These are phyloP conservation scores for Anoncus sp. DNA, from an alignment of 2,888 invertebrate species.

Conservation along the genomic window DNA sequence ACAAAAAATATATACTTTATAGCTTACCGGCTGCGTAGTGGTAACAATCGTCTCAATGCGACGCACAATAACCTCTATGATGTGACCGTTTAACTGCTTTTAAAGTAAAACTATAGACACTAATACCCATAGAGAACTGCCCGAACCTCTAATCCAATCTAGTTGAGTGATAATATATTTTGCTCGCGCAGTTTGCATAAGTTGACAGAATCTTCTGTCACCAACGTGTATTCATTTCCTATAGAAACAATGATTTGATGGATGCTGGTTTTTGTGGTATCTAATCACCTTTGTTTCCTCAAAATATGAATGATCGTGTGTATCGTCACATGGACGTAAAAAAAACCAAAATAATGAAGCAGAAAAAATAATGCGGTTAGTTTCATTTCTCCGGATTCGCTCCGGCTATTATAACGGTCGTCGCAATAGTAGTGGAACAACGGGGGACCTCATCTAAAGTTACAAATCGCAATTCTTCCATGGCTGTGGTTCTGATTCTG, in stretches of 20 bases:
- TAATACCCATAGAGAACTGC: not conserved
- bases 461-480: slow-evolving; percentile 83
- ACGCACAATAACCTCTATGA: not conserved
- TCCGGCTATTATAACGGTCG: slow-evolving; percentile 37
- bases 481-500: slow-evolving; percentile 82
- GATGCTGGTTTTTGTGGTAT: not conserved
- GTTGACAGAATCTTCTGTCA: not conserved
- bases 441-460: slow-evolving; percentile 82
- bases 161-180: not conserved
- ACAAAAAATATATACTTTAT: not conserved
- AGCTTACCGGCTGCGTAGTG: not conserved
- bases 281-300: not conserved
- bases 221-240: not conserved
- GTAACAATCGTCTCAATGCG: not conserved
- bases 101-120: not conserved
- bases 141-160: not conserved
- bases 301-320: not conserved
- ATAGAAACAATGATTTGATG: not conserved
- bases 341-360: slow-evolving; percentile 21
- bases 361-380: slow-evolving; percentile 39
- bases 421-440: slow-evolving; percentile 57
- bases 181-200: not conserved
- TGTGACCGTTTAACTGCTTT: not conserved
- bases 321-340: slow-evolving; percentile 8
- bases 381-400: slow-evolving; percentile 30